phyloP scores from a whole-genome alignment of 2,113 vertebrate species.

The Hydrochoerus hydrochaeris region DNA sequence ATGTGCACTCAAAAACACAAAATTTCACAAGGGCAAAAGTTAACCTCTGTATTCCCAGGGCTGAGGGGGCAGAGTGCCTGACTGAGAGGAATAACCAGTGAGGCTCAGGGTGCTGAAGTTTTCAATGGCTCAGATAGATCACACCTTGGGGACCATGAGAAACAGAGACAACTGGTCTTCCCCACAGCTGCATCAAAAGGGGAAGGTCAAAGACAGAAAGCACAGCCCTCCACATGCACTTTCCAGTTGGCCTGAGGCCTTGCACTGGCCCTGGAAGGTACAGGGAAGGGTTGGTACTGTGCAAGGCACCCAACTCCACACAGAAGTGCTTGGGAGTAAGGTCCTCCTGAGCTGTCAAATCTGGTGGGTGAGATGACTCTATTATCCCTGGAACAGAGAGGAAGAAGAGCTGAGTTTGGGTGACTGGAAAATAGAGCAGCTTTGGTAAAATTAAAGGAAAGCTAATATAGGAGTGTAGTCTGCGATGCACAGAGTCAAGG shows the following conservation, averaged over 20 bases:
- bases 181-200: background rate
- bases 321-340: background rate
- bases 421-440: background rate
- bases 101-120: background rate
- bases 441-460: background rate
- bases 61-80: too few species aligned
- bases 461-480: background rate
- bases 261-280: background rate
- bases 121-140: background rate
- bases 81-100: background rate
- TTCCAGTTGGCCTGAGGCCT: too few species aligned
- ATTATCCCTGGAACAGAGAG: background rate
- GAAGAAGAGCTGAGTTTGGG: background rate
- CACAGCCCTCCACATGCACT: background rate
- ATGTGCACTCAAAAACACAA: background rate
- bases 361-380: background rate
- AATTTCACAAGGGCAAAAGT: background rate
- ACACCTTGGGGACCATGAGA: background rate
- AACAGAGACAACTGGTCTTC: background rate
- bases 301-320: background rate
- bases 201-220: background rate
- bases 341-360: background rate
- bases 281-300: background rate
- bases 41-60: background rate
- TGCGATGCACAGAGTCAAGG: background rate